Evolutionary conservation across 2,113 vertebrate species (phyloP).

Genomic region (Egretta garzetta): DNA sequence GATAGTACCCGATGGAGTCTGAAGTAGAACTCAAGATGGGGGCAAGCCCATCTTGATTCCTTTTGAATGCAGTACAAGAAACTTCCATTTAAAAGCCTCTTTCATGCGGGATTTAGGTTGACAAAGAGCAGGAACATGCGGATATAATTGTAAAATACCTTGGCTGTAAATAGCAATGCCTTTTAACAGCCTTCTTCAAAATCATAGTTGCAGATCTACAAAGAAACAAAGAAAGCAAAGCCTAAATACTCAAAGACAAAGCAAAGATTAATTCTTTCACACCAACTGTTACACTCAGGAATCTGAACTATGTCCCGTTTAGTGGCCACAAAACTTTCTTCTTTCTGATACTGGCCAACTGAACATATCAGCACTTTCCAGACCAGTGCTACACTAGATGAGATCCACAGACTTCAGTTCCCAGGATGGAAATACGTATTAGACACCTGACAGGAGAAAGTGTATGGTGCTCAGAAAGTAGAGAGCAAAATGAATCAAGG

Average conservation of each 20-base stretch:
- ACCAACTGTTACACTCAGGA: neutral
- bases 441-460: neutral
- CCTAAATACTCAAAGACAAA: neutral
- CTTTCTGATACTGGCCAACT: neutral
- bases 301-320: neutral
- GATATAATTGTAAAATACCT: neutral
- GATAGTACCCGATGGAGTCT: neutral
- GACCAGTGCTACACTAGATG: neutral
- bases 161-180: neutral
- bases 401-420: neutral
- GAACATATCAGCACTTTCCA: neutral
- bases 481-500: neutral
- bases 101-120: neutral
- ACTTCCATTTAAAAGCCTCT: neutral
- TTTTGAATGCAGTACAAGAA: neutral
- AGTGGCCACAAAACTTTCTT: neutral
- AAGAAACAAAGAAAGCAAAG: neutral
- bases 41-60: neutral
- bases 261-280: slow-evolving; percentile 5
- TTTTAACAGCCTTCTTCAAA: neutral
- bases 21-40: neutral
- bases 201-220: neutral
- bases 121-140: neutral
- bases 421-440: neutral
- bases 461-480: neutral